Evolutionary conservation across 2,888 invertebrate genomes (phyloP).

Genomic region (Athalia cordata): DNA sequence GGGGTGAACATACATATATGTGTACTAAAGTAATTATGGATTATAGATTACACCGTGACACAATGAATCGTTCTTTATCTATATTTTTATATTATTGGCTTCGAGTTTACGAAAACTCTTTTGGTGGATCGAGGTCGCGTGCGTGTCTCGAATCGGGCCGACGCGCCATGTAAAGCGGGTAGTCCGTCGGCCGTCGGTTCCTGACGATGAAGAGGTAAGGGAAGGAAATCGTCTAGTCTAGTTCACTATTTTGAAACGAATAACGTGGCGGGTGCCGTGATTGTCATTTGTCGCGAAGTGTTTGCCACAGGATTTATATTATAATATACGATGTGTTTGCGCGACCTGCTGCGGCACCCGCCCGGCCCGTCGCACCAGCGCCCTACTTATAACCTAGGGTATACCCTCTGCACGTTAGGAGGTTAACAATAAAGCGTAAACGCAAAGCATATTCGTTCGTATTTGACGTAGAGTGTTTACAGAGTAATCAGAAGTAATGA

Average conservation of each 20-base stretch:
- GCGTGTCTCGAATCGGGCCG: conserved; percentile 48
- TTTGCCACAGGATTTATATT: conserved; percentile 40
- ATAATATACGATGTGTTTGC: conserved; percentile 18
- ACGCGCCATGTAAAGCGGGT: background rate
- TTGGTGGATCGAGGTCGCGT: conserved; percentile 6
- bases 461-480: conserved; percentile 55
- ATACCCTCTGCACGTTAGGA: no score
- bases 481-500: conserved; percentile 47
- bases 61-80: background rate
- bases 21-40: background rate
- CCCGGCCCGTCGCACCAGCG: conserved; percentile 12
- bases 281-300: conserved; percentile 47
- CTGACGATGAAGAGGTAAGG: background rate
- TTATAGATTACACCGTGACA: background rate
- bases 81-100: background rate
- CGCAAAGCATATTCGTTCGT: conserved; percentile 45
- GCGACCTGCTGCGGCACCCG: conserved; percentile 2
- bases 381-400: no score
- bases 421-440: conserved; percentile 25
- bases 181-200: conserved; percentile 8
- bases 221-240: no score
- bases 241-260: conserved; percentile 11
- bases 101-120: conserved; percentile 8
- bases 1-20: background rate
- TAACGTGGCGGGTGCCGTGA: conserved; percentile 38